These are phyloP conservation scores for Metalampra italica DNA, from an alignment of 2,888 invertebrate species.

Conservation along the genomic window DNA sequence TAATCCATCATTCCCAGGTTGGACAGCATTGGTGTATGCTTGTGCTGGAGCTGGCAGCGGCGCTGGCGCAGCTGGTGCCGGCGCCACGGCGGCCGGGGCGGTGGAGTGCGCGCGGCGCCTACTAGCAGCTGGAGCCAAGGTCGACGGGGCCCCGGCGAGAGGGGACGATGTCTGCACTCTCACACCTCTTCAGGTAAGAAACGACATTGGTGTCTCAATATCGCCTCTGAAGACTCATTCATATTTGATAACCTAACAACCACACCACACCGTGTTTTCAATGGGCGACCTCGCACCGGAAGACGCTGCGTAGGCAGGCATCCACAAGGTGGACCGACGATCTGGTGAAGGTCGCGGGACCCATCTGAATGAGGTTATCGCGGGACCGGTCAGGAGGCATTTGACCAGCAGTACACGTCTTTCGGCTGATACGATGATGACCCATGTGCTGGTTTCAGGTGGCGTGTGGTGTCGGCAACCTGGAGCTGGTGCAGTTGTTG, in stretches of 20 bases:
- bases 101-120: constrained; percentile 82
- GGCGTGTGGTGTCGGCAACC: constrained; percentile 88
- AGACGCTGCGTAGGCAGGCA: no score
- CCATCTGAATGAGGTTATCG: no score
- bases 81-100: constrained; percentile 67
- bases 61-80: constrained; percentile 22
- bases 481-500: constrained; percentile 88
- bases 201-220: neutral
- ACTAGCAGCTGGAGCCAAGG: constrained; percentile 88
- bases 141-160: constrained; percentile 90
- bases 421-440: no score
- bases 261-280: no score
- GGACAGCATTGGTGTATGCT: constrained; percentile 94
- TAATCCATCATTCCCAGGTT: constrained; percentile 53
- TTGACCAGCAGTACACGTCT: no score
- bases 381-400: no score
- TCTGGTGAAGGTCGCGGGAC: no score
- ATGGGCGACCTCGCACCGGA: no score
- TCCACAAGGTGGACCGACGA: no score
- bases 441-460: constrained; percentile 66
- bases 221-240: no score
- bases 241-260: no score
- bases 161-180: constrained; percentile 92
- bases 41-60: constrained; percentile 46
- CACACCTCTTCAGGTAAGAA: constrained; percentile 89